phyloP scores from a whole-genome alignment of 2,113 vertebrate species.

The Myotis yumanensis region DNA sequence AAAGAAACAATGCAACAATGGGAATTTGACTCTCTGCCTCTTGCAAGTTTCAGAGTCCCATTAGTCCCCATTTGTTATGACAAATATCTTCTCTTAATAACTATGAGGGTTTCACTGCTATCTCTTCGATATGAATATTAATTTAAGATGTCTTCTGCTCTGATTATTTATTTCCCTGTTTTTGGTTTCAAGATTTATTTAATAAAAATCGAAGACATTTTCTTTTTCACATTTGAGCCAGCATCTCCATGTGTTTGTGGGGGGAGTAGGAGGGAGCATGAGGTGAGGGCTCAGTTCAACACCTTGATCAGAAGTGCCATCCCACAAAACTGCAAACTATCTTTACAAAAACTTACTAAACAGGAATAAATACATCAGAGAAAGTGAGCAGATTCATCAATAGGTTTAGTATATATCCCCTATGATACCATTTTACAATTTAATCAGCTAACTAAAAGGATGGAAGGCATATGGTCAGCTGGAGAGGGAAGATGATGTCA shows the following conservation, averaged over 20 bases:
- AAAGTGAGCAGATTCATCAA: neutral
- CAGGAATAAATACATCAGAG: too few species aligned
- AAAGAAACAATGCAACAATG: neutral
- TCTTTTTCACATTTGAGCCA: neutral
- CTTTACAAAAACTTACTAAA: neutral
- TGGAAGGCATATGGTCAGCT: neutral
- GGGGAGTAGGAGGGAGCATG: accelerated
- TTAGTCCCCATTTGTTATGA: neutral
- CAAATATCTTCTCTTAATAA: neutral
- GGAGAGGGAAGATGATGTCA: neutral
- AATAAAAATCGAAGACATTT: neutral
- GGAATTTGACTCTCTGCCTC: neutral
- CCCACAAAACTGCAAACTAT: neutral
- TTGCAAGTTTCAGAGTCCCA: neutral
- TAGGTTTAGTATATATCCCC: neutral
- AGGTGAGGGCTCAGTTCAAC: neutral
- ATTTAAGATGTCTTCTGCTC: neutral
- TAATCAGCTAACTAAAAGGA: neutral
- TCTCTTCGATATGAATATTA: neutral
- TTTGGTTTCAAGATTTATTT: neutral
- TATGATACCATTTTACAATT: neutral
- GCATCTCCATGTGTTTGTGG: neutral
- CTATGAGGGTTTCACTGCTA: neutral
- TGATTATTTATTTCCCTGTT: neutral
- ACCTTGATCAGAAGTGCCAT: neutral